Percentiles rank a stretch among this genome's conserved stretches.
phyloP scores from a whole-genome alignment of 2,797 vertebrate species.

The Chaetodon trifasciatus region DNA sequence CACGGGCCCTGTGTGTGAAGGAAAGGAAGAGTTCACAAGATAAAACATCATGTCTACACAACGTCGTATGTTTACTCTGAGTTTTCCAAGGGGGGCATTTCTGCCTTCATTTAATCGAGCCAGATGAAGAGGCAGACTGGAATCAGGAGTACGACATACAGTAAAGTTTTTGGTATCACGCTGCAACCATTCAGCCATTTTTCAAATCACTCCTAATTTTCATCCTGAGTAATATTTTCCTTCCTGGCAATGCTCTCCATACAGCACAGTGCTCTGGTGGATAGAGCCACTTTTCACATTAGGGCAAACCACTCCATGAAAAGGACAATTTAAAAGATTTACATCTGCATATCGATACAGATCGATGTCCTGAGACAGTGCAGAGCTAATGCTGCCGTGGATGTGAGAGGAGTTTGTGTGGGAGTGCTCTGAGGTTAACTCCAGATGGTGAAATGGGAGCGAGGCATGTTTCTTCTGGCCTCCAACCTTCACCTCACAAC shows the following conservation, averaged over 20 bases:
- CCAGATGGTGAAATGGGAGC: constrained; percentile 31
- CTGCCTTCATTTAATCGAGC: no score
- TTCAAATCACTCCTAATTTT: neutral
- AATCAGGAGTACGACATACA: no score
- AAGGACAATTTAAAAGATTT: neutral
- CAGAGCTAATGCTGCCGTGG: constrained; percentile 3
- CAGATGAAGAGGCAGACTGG: no score
- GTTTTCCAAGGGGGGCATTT: neutral
- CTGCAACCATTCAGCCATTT: neutral
- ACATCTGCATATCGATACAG: neutral
- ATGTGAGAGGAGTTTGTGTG: constrained; percentile 35
- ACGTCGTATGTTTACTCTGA: neutral
- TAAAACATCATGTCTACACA: neutral
- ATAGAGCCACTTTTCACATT: neutral
- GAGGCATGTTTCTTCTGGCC: constrained; percentile 44
- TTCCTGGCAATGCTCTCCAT: neutral
- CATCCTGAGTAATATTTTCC: neutral
- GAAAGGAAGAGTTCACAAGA: neutral
- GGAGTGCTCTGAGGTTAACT: constrained; percentile 26
- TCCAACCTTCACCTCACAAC: constrained; percentile 49
- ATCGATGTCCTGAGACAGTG: constrained; percentile 4
- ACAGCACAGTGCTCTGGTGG: no score
- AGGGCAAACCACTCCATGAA: neutral
- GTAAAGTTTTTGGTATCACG: no score
- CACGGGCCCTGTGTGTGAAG: neutral